Base-by-base conservation (phyloP, 2,888 invertebrate species). In the Oscheius sp. region DNA sequence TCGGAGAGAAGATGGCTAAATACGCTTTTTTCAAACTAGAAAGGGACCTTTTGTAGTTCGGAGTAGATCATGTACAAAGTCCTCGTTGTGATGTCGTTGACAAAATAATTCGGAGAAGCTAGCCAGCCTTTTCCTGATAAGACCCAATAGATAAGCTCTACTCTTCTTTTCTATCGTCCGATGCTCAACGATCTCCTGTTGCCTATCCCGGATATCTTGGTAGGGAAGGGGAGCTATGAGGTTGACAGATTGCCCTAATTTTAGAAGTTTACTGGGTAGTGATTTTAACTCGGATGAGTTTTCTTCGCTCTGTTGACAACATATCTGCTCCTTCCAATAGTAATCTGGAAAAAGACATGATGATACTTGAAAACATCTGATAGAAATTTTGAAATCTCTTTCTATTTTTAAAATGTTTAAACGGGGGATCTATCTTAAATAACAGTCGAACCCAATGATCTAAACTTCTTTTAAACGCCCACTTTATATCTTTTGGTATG, bases 81-180 rank as follows among this genome's bases (percentile, higher is more conserved):
- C 54, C 33, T 50, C 28, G 32, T 20, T 47, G 47, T 4, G 3
- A 2, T 33, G 32, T 54, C 54, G 54, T 33, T 54, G 54, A 54
- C 54, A 54, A 17, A 36, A 5, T 20, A 50, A 54, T 54, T 54
- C 54, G 14, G 33, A 54, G 54, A 54, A 54, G n/a, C 54, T 54
- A 32, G 32, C 54, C 54, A 54, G 54, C 54, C 54, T 54, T 54
- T 54, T 54, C 54, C 54, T 54, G 54, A 54, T 54, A 54, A 33
- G 54, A 20, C 54, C 54, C 32, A 8, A 6, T 47, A 20, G 47
- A 47, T 47, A 47, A 47, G 47, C 20, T 24, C n/a, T n/a, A n/a
- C n/a, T 28, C 30, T 30, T 12, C 14, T 32, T 14, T 20, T 24
- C 33, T 22, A 9, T 33, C 33, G 17, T 33, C 54, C 54, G 17